These are phyloP conservation scores for Aphelinus certus DNA, from an alignment of 1,140 invertebrate species.

Conservation along the genomic window DNA sequence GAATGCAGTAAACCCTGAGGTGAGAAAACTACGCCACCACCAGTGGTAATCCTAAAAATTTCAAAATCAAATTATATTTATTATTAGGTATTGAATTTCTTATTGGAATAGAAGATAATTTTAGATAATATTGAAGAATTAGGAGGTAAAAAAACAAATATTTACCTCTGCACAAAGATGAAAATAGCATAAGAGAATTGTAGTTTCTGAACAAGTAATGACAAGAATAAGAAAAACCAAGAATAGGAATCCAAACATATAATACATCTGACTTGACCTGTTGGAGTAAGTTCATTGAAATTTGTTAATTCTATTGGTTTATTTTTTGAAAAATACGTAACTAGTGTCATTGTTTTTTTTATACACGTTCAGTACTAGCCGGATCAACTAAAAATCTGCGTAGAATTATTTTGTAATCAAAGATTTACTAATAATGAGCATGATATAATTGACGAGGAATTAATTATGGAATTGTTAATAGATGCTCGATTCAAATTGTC, in stretches of 20 bases:
- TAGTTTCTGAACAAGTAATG: constrained; percentile 98
- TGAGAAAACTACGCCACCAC: constrained; percentile 94
- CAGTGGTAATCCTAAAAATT: constrained; percentile 81
- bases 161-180: constrained; percentile 97
- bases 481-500: too few relatives aligned
- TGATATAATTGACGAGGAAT: too few relatives aligned
- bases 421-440: too few relatives aligned
- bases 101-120: not conserved
- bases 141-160: not conserved
- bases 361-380: too few relatives aligned
- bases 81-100: constrained; percentile 1
- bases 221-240: constrained; percentile 97
- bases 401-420: too few relatives aligned
- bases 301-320: not conserved
- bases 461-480: too few relatives aligned
- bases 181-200: constrained; percentile 97
- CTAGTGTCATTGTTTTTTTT: too few relatives aligned
- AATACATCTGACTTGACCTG: constrained; percentile 91
- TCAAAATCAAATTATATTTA: not conserved
- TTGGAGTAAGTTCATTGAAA: not conserved
- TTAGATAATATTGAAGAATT: constrained; percentile 20
- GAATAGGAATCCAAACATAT: constrained; percentile 99
- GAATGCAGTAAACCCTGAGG: constrained; percentile 96
- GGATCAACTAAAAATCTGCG: too few relatives aligned
- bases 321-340: too few relatives aligned